phyloP scores from a whole-genome alignment of 2,113 vertebrate species.

The Galeopterus variegatus region DNA sequence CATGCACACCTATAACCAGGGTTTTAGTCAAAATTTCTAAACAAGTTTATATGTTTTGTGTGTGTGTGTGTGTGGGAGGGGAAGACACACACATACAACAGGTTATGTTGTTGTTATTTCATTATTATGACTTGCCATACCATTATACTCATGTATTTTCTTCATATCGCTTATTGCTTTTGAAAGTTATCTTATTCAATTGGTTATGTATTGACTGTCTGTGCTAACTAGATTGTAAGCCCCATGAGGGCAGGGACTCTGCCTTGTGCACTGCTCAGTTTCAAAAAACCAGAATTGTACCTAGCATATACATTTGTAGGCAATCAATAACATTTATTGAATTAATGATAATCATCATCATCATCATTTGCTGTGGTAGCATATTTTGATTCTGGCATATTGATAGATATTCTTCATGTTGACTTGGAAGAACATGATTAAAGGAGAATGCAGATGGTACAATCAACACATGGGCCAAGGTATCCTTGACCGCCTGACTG shows the following conservation, averaged over 20 bases:
- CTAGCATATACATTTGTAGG: not conserved
- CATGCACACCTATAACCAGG: not conserved
- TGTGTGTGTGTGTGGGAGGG: not conserved
- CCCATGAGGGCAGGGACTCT: not conserved
- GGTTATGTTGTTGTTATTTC: not conserved
- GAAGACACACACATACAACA: not conserved
- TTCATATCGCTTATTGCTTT: not conserved
- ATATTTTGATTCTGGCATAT: not conserved
- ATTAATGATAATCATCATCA: not conserved
- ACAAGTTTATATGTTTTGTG: not conserved
- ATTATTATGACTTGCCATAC: not conserved
- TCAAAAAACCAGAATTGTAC: not conserved
- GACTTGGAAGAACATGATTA: not conserved
- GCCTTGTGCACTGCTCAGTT: not conserved
- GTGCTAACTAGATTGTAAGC: not conserved
- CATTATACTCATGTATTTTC: not conserved
- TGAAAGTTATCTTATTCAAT: not conserved
- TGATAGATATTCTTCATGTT: not conserved
- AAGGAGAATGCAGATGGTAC: not conserved
- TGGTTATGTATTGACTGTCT: not conserved
- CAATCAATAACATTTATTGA: not conserved
- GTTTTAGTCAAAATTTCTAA: not conserved
- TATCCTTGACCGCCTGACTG: not conserved
- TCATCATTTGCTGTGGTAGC: not conserved
- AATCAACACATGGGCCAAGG: too few relatives aligned